These are phyloP conservation scores for Ips nitidus DNA, from an alignment of 1,140 invertebrate species.

Conservation along the genomic window DNA sequence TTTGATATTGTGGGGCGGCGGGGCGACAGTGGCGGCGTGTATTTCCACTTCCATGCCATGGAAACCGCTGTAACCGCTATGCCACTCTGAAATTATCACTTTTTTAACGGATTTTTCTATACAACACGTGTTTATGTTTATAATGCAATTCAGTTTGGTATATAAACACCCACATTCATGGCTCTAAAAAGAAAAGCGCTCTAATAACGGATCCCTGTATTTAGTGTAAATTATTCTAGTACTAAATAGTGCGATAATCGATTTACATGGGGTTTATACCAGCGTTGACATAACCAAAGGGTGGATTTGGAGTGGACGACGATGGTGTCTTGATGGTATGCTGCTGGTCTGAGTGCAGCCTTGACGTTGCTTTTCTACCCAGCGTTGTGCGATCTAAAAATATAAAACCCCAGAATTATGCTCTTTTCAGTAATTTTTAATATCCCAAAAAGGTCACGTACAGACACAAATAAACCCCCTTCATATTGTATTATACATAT, in stretches of 20 bases:
- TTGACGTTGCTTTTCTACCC: not conserved
- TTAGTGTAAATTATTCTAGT: not conserved
- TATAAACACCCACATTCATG: not conserved
- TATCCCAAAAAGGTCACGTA: not conserved
- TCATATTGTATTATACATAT: not conserved
- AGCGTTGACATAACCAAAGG: slow-evolving; percentile 4
- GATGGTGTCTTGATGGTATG: not conserved
- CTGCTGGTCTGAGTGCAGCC: slow-evolving; percentile 1
- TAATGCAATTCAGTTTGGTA: not conserved
- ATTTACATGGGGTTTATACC: slow-evolving; percentile 11
- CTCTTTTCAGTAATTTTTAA: not conserved
- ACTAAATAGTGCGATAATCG: slow-evolving; percentile 3
- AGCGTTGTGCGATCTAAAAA: not conserved
- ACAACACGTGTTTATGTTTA: not conserved
- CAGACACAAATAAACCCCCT: not conserved
- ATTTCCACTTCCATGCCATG: slow-evolving; percentile 19
- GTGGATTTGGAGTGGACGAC: not conserved
- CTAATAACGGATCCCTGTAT: no score
- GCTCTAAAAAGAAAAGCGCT: not conserved
- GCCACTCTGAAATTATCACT: slow-evolving; percentile 6
- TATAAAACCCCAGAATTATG: not conserved
- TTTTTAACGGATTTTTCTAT: no score
- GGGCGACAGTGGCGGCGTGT: not conserved
- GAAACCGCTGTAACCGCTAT: slow-evolving; percentile 6
- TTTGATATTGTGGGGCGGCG: not conserved